A percentile compares a stretch with the other conserved stretches of the same genome.
Conservation (phyloP, 1,140 invertebrate species). For the Epicauta chinensis region DNA sequence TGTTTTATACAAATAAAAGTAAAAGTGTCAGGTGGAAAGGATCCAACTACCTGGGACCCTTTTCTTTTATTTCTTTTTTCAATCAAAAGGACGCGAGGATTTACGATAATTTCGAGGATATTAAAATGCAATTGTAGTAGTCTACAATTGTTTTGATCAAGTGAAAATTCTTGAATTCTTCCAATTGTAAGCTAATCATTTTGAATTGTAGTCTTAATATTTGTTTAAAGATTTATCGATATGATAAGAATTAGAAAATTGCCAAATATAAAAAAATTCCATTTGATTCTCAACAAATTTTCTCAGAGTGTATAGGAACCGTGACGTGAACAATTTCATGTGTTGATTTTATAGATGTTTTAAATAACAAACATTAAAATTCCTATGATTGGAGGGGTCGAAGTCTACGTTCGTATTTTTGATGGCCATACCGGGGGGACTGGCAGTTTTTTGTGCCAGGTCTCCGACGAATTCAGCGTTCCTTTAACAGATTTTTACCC, state of each 20-base stretch:
- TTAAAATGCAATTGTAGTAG: no score
- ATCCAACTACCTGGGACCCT: conserved; percentile 6
- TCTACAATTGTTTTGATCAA: conserved; percentile 2
- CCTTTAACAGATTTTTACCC: conserved; percentile 13
- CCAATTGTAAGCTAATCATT: not conserved
- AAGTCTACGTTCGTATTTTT: conserved; percentile 1
- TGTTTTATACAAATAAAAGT: conserved; percentile 18
- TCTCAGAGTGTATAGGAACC: not conserved
- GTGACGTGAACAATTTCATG: conserved; percentile 2
- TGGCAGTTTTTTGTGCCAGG: conserved; percentile 19
- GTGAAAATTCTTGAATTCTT: not conserved
- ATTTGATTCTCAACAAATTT: no score
- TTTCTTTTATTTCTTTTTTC: no score
- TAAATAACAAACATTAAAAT: not conserved
- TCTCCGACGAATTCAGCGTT: conserved; percentile 13
- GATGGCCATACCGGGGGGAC: conserved; percentile 1
- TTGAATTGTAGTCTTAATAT: conserved; percentile 1
- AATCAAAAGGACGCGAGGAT: not conserved
- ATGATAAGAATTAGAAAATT: conserved; percentile 3
- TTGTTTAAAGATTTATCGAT: not conserved
- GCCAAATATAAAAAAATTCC: no score
- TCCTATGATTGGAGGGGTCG: conserved; percentile 7
- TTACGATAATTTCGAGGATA: not conserved
- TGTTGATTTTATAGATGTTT: conserved; percentile 5
- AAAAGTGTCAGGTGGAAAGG: conserved; percentile 19